Percentiles rank a stretch among this genome's conserved stretches.
Evolutionary conservation across 2,113 vertebrate species (phyloP).

Genomic region (Siniperca chuatsi): DNA sequence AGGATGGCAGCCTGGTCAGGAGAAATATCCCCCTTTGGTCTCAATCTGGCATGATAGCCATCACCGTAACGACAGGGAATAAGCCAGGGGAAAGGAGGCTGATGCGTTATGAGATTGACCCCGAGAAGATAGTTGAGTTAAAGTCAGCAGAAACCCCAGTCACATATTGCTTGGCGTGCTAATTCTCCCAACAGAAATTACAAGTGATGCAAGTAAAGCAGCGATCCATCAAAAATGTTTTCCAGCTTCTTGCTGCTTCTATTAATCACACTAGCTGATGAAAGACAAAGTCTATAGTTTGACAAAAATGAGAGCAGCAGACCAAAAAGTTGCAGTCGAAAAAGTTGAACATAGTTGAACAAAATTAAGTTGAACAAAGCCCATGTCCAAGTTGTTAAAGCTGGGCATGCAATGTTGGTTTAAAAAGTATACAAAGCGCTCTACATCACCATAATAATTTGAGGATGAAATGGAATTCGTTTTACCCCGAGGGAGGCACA

Average conservation of each 20-base stretch:
- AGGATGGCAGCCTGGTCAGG: conserved; percentile 64
- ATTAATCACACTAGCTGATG: conserved; percentile 15
- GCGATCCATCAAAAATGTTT: conserved; percentile 17
- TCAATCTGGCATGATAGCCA: conserved; percentile 72
- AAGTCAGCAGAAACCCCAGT: conserved; percentile 38
- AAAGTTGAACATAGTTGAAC: not conserved
- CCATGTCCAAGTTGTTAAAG: conserved; percentile 29
- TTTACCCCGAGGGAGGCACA: not conserved
- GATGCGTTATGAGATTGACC: conserved; percentile 44
- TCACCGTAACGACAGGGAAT: conserved; percentile 30
- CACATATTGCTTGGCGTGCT: conserved; percentile 11
- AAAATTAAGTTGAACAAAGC: conserved; percentile 14
- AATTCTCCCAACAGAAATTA: conserved; percentile 30
- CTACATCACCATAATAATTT: not conserved
- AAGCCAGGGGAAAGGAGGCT: conserved; percentile 20
- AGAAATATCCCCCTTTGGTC: conserved; percentile 71
- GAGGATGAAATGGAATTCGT: conserved; percentile 33
- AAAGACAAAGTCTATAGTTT: not conserved
- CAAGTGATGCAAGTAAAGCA: conserved; percentile 41
- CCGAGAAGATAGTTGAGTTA: conserved; percentile 39
- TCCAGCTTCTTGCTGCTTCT: conserved; percentile 18
- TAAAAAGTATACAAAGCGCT: not conserved
- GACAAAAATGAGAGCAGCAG: conserved; percentile 9
- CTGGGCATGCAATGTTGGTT: not conserved
- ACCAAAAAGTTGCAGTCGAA: not conserved